Conservation (phyloP, 2,888 invertebrate genomes). For the Hemaris fuciformis region DNA sequence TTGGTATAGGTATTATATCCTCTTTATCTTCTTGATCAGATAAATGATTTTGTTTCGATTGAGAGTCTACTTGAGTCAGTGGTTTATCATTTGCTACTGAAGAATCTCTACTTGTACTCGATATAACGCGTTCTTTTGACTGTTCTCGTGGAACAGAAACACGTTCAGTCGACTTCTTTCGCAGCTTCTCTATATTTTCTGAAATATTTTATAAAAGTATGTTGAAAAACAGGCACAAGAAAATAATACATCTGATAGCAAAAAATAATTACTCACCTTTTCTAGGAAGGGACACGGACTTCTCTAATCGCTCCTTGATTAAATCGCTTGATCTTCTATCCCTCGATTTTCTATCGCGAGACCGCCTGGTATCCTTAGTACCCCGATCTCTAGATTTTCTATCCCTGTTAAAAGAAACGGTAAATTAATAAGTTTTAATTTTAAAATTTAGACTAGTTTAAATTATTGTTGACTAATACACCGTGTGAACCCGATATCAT, state of each 20-base stretch:
- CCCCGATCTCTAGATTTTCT: slow-evolving; percentile 71
- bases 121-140: slow-evolving; percentile 61
- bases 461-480: too few species aligned
- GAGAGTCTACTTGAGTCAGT: slow-evolving; percentile 49
- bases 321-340: slow-evolving; percentile 72
- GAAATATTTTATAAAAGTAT: slow-evolving; percentile 16
- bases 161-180: slow-evolving; percentile 65
- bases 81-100: slow-evolving; percentile 67
- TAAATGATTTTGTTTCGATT: slow-evolving; percentile 53
- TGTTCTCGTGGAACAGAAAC: slow-evolving; percentile 53
- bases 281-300: slow-evolving; percentile 73
- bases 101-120: slow-evolving; percentile 76
- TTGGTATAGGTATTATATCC: slow-evolving; percentile 65
- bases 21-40: slow-evolving; percentile 72
- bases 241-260: neutral
- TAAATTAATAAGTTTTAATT: too few species aligned
- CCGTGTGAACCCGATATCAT: too few species aligned
- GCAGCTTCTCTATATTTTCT: slow-evolving; percentile 66
- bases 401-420: slow-evolving; percentile 59
- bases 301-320: slow-evolving; percentile 73
- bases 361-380: slow-evolving; percentile 54
- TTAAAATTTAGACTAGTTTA: too few species aligned
- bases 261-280: slow-evolving; percentile 53
- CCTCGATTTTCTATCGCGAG: slow-evolving; percentile 75
- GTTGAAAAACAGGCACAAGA: neutral